Evolutionary conservation across 2,113 vertebrate species (phyloP).

Genomic region (Charina bottae): DNA sequence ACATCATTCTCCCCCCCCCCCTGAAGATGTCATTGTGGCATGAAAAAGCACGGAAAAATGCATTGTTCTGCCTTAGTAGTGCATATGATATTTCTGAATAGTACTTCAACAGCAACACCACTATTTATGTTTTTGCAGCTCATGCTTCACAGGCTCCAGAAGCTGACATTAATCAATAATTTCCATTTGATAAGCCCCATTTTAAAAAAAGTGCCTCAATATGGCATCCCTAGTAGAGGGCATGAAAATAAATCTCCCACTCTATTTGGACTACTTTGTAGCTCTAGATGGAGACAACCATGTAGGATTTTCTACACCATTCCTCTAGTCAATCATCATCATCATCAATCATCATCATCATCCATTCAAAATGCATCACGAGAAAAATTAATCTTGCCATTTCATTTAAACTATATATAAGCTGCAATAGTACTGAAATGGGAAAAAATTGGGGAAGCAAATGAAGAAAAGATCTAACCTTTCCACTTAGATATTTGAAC

Average conservation of each 20-base stretch:
- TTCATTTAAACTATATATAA: background rate
- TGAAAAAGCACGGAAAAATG: background rate
- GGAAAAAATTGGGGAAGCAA: background rate
- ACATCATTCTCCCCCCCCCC: background rate
- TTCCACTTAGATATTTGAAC: fast-evolving
- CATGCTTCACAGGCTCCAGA: slow-evolving; percentile 1
- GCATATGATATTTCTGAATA: background rate
- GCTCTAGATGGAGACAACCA: fast-evolving
- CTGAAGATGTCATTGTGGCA: slow-evolving; percentile 34
- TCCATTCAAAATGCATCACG: too few relatives aligned
- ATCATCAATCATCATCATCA: too few relatives aligned
- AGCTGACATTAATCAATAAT: background rate
- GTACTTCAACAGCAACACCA: background rate
- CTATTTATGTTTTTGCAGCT: background rate
- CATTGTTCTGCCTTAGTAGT: background rate
- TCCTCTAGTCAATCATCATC: too few relatives aligned
- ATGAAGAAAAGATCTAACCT: background rate
- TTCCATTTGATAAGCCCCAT: background rate
- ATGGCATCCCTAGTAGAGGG: fast-evolving
- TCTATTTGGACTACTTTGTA: background rate
- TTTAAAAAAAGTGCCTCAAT: background rate
- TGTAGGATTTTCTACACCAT: background rate
- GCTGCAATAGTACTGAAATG: fast-evolving
- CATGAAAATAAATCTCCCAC: background rate
- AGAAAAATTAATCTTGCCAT: too few relatives aligned